phyloP scores from a whole-genome alignment of 2,113 vertebrate species.

The Patagioenas fasciata region DNA sequence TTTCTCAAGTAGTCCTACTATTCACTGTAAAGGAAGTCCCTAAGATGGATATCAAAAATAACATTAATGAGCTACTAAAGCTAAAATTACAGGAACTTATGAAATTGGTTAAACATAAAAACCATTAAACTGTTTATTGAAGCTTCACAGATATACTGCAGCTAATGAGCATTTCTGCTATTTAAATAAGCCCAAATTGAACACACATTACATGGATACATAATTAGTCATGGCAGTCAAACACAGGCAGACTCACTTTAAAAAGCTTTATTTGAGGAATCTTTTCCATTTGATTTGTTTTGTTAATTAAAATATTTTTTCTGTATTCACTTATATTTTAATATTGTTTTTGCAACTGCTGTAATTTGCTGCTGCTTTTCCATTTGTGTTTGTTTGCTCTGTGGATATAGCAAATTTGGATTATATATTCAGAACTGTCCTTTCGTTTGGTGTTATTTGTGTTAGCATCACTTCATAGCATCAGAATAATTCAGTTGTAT shows the following conservation, averaged over 20 bases:
- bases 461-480: slow-evolving; percentile 51
- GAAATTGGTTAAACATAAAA: slow-evolving; percentile 87
- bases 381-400: slow-evolving; percentile 63
- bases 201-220: slow-evolving; percentile 83
- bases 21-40: slow-evolving; percentile 68
- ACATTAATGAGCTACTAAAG: slow-evolving; percentile 85
- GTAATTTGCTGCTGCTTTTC: slow-evolving; percentile 70
- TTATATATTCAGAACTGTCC: slow-evolving; percentile 56
- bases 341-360: slow-evolving; percentile 71
- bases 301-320: slow-evolving; percentile 83
- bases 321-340: slow-evolving; percentile 79
- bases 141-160: slow-evolving; percentile 85
- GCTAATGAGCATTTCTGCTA: slow-evolving; percentile 86
- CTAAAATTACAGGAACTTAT: slow-evolving; percentile 84
- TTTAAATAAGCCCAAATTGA: slow-evolving; percentile 86
- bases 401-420: slow-evolving; percentile 51
- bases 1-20: slow-evolving; percentile 46
- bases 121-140: slow-evolving; percentile 87
- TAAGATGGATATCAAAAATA: slow-evolving; percentile 83
- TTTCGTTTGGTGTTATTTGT: slow-evolving; percentile 64
- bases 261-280: slow-evolving; percentile 83
- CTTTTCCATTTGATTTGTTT: slow-evolving; percentile 84
- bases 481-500: slow-evolving; percentile 43
- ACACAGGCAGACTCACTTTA: slow-evolving; percentile 80
- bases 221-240: slow-evolving; percentile 85